phyloP scores from a whole-genome alignment of 2,797 vertebrate genomes.

The Coluber constrictor region DNA sequence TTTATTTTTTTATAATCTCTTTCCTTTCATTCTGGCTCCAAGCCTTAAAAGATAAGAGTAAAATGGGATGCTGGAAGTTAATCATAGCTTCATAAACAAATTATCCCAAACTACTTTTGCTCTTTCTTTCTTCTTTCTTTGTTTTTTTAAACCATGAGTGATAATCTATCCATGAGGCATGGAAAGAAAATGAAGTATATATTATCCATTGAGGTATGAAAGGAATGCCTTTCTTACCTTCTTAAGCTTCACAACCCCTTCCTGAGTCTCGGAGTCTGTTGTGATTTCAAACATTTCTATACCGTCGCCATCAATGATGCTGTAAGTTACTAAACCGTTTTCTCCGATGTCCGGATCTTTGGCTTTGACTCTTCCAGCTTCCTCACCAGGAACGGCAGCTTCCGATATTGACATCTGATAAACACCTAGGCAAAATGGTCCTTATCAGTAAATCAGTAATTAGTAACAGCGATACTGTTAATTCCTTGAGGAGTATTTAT shows the following conservation, averaged over 20 bases:
- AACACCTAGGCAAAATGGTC: conserved; percentile 72
- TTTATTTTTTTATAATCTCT: conserved; percentile 58
- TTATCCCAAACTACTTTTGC: conserved; percentile 55
- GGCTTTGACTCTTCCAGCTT: conserved; percentile 87
- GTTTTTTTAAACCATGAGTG: conserved; percentile 33
- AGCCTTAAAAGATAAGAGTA: conserved; percentile 58
- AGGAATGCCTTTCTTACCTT: conserved; percentile 78
- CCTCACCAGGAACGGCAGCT: conserved; percentile 82
- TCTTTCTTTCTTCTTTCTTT: background rate
- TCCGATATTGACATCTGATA: conserved; percentile 88
- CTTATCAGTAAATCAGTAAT: conserved; percentile 1
- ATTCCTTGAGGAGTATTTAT: background rate
- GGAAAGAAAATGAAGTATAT: conserved; percentile 18
- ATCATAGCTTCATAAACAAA: conserved; percentile 59
- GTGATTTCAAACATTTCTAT: conserved; percentile 86
- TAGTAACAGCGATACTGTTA: background rate
- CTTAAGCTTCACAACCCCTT: conserved; percentile 93
- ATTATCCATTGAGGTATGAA: conserved; percentile 22
- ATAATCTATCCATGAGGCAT: conserved; percentile 50
- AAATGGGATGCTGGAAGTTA: conserved; percentile 67
- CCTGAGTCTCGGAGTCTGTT: conserved; percentile 92
- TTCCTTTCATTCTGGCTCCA: conserved; percentile 65
- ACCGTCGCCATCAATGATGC: conserved; percentile 88
- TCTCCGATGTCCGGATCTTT: conserved; percentile 93
- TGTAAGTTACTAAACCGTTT: conserved; percentile 91